phyloP scores from a whole-genome alignment of 2,113 vertebrate genomes.

The Catharus fuscescens region DNA sequence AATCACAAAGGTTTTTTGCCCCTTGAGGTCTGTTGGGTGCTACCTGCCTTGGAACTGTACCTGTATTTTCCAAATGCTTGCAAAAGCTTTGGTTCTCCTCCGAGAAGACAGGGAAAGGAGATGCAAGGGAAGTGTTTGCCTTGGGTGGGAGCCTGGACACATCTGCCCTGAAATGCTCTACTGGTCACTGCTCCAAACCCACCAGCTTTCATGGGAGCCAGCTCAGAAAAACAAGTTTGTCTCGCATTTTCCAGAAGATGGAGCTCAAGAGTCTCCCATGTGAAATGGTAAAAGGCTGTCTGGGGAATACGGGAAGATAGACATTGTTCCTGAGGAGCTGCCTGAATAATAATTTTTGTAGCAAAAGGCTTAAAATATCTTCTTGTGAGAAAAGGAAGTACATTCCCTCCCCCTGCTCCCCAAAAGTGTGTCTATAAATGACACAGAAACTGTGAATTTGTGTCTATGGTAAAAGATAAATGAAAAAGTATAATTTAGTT shows the following conservation, averaged over 20 bases:
- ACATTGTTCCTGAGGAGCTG: background rate
- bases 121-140: fast-evolving
- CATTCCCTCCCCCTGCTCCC: too few species aligned
- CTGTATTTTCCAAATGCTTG: background rate
- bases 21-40: fast-evolving
- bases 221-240: background rate
- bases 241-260: conserved; percentile 50
- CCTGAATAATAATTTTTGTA: background rate
- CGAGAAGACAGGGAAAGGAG: fast-evolving
- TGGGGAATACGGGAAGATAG: background rate
- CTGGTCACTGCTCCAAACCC: background rate
- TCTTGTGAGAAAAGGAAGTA: background rate
- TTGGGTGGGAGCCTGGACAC: background rate
- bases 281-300: background rate
- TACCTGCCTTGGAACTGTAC: background rate
- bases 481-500: background rate
- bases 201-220: fast-evolving
- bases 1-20: background rate
- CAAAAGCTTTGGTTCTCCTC: background rate
- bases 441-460: background rate
- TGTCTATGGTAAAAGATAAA: background rate
- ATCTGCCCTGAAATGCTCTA: background rate
- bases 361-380: background rate
- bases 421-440: background rate
- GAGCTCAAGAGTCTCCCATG: conserved; percentile 55